Evolutionary conservation across 2,888 invertebrate genomes (phyloP).

Genomic region (Phengaris alcon): DNA sequence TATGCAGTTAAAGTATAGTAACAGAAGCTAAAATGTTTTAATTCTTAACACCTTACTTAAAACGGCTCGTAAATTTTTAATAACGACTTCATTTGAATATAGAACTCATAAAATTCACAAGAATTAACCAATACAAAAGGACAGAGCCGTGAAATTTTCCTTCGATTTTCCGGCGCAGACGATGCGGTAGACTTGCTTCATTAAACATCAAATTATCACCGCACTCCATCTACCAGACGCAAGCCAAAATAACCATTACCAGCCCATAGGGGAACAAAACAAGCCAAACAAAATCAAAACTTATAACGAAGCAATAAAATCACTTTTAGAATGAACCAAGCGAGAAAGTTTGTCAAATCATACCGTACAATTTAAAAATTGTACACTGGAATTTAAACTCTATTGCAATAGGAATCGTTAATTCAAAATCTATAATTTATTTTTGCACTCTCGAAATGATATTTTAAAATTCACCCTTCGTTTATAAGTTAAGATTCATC

Average conservation of each 20-base stretch:
- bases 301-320: constrained; percentile 50
- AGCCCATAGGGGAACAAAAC: constrained; percentile 46
- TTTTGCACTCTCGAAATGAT: constrained; percentile 43
- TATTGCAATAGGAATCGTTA: constrained; percentile 38
- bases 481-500: constrained; percentile 58
- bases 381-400: constrained; percentile 45
- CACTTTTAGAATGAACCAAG: constrained; percentile 57
- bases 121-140: constrained; percentile 53
- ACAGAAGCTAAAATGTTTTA: not conserved
- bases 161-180: constrained; percentile 67
- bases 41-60: not conserved
- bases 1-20: not conserved
- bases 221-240: constrained; percentile 57
- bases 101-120: constrained; percentile 58
- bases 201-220: constrained; percentile 76
- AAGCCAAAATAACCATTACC: constrained; percentile 66
- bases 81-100: constrained; percentile 40
- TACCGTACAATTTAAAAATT: constrained; percentile 56
- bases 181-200: constrained; percentile 64
- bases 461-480: constrained; percentile 62
- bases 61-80: constrained; percentile 7
- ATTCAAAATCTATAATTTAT: constrained; percentile 29
- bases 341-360: constrained; percentile 64
- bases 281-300: constrained; percentile 43
- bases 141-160: constrained; percentile 71